phyloP scores from a whole-genome alignment of 1,140 invertebrate genomes.

The Conus betulinus region DNA sequence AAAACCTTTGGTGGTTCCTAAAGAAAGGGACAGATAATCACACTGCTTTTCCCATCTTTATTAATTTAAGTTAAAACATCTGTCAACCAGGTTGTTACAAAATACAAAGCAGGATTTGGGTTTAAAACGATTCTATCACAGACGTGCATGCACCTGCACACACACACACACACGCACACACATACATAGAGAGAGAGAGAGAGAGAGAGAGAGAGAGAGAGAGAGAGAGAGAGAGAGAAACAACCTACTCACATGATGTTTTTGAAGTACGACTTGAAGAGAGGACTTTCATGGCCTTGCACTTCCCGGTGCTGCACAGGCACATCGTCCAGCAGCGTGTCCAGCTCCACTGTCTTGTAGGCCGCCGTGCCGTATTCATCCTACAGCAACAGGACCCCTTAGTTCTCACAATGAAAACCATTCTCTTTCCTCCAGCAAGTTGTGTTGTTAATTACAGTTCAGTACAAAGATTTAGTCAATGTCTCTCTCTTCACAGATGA shows the following conservation, averaged over 20 bases:
- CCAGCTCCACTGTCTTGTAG: constrained; percentile 77
- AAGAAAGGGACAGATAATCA: too few relatives aligned
- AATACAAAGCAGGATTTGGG: too few relatives aligned
- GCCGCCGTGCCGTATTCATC: constrained; percentile 3
- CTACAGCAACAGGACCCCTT: not conserved
- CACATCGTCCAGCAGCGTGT: constrained; percentile 85
- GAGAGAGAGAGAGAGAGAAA: not conserved
- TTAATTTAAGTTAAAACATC: too few relatives aligned
- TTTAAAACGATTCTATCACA: too few relatives aligned
- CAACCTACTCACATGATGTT: not conserved
- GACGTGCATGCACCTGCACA: not conserved
- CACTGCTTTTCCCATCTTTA: too few relatives aligned
- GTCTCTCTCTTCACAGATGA: too few relatives aligned
- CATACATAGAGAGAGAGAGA: not conserved
- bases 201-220: not conserved
- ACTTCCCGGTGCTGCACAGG: constrained; percentile 89
- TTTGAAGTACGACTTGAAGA: constrained; percentile 58
- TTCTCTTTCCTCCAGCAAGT: too few relatives aligned
- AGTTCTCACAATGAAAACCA: too few relatives aligned
- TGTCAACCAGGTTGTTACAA: too few relatives aligned
- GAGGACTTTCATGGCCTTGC: constrained; percentile 80
- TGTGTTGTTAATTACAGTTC: too few relatives aligned
- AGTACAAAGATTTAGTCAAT: too few relatives aligned
- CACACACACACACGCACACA: not conserved
- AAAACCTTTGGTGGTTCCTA: too few relatives aligned